Evolutionary conservation across 2,888 invertebrate genomes (phyloP).

Genomic region (Tetanocera ferruginea): DNA sequence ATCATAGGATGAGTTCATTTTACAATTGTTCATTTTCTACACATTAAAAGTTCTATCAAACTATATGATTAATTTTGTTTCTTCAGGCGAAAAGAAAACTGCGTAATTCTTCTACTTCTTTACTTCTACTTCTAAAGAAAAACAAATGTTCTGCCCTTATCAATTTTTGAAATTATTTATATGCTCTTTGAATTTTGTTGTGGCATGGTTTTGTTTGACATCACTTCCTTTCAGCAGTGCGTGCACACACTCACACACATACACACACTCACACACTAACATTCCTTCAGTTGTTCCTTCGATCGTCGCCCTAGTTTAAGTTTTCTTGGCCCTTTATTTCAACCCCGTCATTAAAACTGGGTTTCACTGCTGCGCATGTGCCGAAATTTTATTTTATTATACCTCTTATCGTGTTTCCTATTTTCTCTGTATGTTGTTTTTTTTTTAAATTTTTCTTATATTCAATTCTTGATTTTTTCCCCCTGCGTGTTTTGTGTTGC

Average conservation of each 20-base stretch:
- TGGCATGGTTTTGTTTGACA: neutral
- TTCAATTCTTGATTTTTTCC: neutral
- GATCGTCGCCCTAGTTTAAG: neutral
- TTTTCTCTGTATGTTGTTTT: neutral
- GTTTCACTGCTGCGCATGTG: slow-evolving; percentile 8
- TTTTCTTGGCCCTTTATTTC: neutral
- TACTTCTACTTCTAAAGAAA: no score
- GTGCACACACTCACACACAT: no score
- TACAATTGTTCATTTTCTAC: no score
- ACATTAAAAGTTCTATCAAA: no score
- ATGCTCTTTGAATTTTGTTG: neutral
- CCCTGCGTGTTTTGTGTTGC: neutral
- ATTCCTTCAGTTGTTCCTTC: slow-evolving; percentile 1
- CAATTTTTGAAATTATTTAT: no score
- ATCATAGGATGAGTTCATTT: no score
- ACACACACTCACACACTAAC: neutral
- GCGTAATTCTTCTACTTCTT: no score
- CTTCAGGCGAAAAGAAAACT: no score
- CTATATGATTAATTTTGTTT: no score
- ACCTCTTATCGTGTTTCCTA: neutral
- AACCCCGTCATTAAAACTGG: slow-evolving; percentile 6
- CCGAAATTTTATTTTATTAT: slow-evolving; percentile 2
- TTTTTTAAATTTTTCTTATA: neutral
- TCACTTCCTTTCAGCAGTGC: neutral
- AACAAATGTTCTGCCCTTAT: no score